phyloP scores from a whole-genome alignment of 2,888 invertebrate species.

The Oxystoma pomonae region DNA sequence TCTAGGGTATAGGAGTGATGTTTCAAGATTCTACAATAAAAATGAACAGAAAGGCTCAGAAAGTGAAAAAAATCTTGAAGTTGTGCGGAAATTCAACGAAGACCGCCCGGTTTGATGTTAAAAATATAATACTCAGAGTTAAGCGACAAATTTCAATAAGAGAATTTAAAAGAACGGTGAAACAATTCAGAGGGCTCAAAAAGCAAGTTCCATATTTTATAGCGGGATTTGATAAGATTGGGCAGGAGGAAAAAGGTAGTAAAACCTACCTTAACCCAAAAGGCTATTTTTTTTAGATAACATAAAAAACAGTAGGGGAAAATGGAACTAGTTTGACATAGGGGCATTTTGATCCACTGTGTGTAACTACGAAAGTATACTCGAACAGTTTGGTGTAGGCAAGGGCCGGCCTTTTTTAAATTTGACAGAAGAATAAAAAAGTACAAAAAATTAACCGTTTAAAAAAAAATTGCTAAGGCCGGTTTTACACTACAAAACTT shows the following conservation, averaged over 20 bases:
- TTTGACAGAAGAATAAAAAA: no score
- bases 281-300: no score
- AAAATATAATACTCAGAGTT: background rate
- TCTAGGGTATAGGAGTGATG: conserved; percentile 54
- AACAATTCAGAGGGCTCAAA: conserved; percentile 17
- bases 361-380: no score
- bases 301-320: no score
- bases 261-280: no score
- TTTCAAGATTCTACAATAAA: conserved; percentile 48
- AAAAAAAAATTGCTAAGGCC: no score
- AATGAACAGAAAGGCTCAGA: background rate
- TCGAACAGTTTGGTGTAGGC: no score
- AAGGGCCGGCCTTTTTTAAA: no score
- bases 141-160: conserved; percentile 5
- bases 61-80: background rate
- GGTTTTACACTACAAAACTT: no score
- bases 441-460: no score
- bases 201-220: conserved; percentile 54
- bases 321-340: no score
- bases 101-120: background rate
- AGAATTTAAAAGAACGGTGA: conserved; percentile 39
- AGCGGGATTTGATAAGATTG: conserved; percentile 77
- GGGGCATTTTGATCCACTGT: no score
- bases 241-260: conserved; percentile 68
- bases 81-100: background rate